phyloP scores from a whole-genome alignment of 2,888 invertebrate species.

The Odontocolon sp. region DNA sequence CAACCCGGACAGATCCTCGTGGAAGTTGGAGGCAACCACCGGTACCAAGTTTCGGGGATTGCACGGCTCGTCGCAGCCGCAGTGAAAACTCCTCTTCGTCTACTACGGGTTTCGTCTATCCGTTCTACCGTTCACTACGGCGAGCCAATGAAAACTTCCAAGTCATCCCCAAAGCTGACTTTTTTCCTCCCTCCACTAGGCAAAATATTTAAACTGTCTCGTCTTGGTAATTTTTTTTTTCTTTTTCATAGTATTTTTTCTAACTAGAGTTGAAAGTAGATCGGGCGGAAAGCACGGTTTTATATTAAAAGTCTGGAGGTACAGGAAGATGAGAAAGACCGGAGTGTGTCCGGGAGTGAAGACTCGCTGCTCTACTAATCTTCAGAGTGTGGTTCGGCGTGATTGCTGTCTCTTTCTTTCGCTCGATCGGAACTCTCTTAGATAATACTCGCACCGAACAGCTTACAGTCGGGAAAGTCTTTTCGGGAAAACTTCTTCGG shows the following conservation, averaged over 20 bases:
- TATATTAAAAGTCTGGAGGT: constrained; percentile 3
- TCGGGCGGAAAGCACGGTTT: not conserved
- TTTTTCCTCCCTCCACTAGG: constrained; percentile 5
- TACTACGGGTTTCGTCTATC: constrained; percentile 8
- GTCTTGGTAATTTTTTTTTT: not conserved
- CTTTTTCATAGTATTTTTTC: not conserved
- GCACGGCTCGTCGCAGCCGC: constrained; percentile 28
- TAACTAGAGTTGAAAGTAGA: not conserved
- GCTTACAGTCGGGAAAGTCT: constrained; percentile 4
- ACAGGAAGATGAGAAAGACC: not conserved
- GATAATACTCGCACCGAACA: not conserved
- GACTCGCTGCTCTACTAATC: not conserved
- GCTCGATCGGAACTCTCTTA: constrained; percentile 8
- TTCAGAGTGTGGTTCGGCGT: constrained; percentile 26
- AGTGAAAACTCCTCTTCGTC: not conserved
- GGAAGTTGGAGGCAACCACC: constrained; percentile 37
- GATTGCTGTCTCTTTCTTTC: constrained; percentile 13
- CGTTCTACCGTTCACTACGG: constrained; percentile 13
- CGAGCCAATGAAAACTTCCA: constrained; percentile 46
- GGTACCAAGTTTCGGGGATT: constrained; percentile 49
- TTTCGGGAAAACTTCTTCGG: constrained; percentile 9
- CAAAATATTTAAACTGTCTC: constrained; percentile 43
- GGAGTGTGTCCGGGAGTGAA: constrained; percentile 10
- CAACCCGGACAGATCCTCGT: constrained; percentile 55
- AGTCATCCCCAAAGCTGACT: constrained; percentile 34